Percentiles rank a stretch among this genome's conserved stretches.
These are phyloP conservation scores for Telmatochromis brachygnathus DNA, from an alignment of 2,113 vertebrate species.

Conservation along the genomic window DNA sequence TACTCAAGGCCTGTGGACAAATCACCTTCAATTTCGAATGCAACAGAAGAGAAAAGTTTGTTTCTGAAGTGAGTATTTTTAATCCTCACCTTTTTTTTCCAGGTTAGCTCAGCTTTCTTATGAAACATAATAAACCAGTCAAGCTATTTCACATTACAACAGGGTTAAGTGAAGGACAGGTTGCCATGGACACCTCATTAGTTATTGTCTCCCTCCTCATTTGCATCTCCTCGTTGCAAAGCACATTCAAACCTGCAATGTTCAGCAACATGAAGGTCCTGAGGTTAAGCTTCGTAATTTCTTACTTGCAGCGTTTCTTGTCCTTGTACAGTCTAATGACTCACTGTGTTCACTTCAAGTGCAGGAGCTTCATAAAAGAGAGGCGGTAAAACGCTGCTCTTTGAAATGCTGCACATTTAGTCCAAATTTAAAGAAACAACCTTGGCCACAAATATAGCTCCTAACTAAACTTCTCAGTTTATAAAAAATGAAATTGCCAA, in stretches of 20 bases:
- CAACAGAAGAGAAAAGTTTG: neutral
- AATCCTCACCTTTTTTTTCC: neutral
- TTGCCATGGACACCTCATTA: constrained; percentile 29
- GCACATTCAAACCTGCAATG: constrained; percentile 7
- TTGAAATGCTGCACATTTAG: neutral
- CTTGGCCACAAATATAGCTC: neutral
- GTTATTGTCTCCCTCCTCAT: neutral
- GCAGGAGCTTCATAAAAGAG: neutral
- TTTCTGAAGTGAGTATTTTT: neutral
- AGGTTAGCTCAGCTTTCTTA: neutral
- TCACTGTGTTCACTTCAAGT: neutral
- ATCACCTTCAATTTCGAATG: neutral
- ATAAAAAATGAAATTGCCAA: neutral
- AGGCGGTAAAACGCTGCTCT: neutral
- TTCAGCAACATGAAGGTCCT: constrained; percentile 8
- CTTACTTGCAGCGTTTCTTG: neutral
- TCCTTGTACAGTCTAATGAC: neutral
- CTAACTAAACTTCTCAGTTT: neutral
- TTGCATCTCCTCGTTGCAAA: neutral
- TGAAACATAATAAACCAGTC: neutral
- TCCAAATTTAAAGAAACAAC: neutral
- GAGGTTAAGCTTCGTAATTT: neutral
- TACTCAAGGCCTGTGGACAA: neutral
- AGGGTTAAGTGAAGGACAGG: constrained; percentile 6
- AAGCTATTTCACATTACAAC: neutral